A percentile compares a stretch with the other conserved stretches of the same genome.
Evolutionary conservation across 2,113 vertebrate species (phyloP).

Genomic region (Ailurus styani): DNA sequence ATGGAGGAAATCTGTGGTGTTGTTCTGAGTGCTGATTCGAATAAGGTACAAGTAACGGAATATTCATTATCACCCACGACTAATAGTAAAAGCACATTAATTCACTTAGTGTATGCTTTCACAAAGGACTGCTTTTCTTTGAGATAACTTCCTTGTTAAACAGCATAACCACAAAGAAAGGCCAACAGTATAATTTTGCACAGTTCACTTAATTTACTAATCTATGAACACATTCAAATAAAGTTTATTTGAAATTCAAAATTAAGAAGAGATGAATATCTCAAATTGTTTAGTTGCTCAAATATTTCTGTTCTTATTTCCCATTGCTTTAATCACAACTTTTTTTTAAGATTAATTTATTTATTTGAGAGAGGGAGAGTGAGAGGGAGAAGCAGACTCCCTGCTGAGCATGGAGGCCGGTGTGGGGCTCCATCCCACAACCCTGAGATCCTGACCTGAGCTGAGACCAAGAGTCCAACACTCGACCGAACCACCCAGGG

Average conservation of each 20-base stretch:
- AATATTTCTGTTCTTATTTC: background rate
- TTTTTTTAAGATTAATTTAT: background rate
- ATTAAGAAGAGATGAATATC: background rate
- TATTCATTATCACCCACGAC: constrained; percentile 35
- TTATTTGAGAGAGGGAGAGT: background rate
- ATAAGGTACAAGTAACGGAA: background rate
- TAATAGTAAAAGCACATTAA: background rate
- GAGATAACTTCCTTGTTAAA: constrained; percentile 10
- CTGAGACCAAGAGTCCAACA: background rate
- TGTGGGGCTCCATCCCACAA: background rate
- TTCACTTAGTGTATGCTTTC: background rate
- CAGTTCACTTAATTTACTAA: constrained; percentile 24
- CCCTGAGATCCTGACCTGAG: background rate
- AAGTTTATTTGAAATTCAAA: constrained; percentile 23
- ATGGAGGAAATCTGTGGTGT: background rate
- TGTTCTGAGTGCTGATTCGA: background rate
- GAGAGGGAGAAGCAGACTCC: background rate
- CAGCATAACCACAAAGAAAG: background rate
- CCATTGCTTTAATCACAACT: background rate
- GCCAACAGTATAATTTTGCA: background rate
- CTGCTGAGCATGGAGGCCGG: background rate
- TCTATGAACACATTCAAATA: background rate
- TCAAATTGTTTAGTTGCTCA: background rate
- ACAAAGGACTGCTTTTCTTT: background rate
- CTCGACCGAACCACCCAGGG: background rate